Base-by-base conservation (phyloP, 2,113 vertebrate species). In the Corythaeola cristata region DNA sequence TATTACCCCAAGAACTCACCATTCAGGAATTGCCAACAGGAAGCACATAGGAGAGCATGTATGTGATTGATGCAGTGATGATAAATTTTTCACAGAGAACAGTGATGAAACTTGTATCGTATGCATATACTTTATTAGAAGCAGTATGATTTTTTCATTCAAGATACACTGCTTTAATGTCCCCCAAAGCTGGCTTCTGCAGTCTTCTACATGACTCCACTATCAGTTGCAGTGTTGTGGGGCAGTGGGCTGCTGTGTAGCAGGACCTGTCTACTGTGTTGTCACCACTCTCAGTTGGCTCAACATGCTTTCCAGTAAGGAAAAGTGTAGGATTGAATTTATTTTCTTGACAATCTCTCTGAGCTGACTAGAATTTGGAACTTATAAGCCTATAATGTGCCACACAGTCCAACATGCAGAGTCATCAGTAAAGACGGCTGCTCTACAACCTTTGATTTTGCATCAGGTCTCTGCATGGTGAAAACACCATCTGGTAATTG, bases 381-480 rank as follows among this genome's bases (percentile, higher is more conserved):
- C 7, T 59, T 50, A 28, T 16, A 66, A 45, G 10, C 15, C 7
- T 60, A 8, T 17, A n/a, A 33, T 0, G 0, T 71, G 23, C 71
- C 6, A 1, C 27, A 39, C 12, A 56, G 47, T 66, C 56, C 21
- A 41, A 13, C 13, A 56, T 19, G 21, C 27, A n/a, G 14, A 69
- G 45, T 45, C 17, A 79, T 39, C 27, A 50, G 56, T 55, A n/a
- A 75, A 71, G 67, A 53, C 1, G 3, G n/a, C 21, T 80, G 27
- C 24, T 71, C 62, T 71, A 69, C n/a, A 84, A 35, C 52, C 16
- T 22, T 47, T 76, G 60, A 64, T 74, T 87, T 87, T 7, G 1
- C 30, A 27, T 49, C 0, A 1, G 73, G 24, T 80, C 27, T 44
- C 62, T 75, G 20, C 47, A 50, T 33, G 58, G 63, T 76, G 52